A percentile compares a stretch with the other conserved stretches of the same genome.
Conservation (phyloP, 2,888 invertebrate species). For the Tiliacea citrago region DNA sequence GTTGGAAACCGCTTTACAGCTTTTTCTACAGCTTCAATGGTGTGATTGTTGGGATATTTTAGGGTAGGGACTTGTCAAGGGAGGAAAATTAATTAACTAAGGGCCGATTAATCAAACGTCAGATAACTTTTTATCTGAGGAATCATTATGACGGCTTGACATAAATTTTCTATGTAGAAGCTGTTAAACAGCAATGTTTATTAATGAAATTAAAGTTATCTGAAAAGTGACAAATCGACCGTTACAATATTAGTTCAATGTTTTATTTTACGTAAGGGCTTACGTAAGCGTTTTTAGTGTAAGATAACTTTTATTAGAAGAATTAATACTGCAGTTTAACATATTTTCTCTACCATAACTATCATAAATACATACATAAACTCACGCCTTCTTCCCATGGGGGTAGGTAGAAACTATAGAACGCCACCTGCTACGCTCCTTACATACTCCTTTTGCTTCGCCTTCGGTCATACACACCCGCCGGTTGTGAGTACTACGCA, state of each 20-base stretch:
- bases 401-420: too few relatives aligned
- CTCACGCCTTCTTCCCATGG: too few relatives aligned
- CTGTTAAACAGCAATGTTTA: background rate
- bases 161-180: background rate
- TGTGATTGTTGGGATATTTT: background rate
- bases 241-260: background rate
- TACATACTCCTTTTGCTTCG: too few relatives aligned
- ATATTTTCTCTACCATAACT: background rate
- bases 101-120: background rate
- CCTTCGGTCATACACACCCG: too few relatives aligned
- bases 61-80: background rate
- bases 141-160: accelerated
- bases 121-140: background rate
- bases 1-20: background rate
- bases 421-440: too few relatives aligned
- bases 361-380: too few relatives aligned
- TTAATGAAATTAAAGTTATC: too few relatives aligned
- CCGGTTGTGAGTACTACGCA: too few relatives aligned
- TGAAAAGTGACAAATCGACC: background rate
- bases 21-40: background rate
- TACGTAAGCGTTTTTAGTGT: background rate
- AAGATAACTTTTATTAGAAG: background rate
- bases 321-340: background rate
- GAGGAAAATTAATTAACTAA: background rate
- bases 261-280: background rate